Evolutionary conservation across 1,140 invertebrate species (phyloP), one percentile per base, ranked within the genome.

Genomic region (Drosophila jambulina): DNA sequence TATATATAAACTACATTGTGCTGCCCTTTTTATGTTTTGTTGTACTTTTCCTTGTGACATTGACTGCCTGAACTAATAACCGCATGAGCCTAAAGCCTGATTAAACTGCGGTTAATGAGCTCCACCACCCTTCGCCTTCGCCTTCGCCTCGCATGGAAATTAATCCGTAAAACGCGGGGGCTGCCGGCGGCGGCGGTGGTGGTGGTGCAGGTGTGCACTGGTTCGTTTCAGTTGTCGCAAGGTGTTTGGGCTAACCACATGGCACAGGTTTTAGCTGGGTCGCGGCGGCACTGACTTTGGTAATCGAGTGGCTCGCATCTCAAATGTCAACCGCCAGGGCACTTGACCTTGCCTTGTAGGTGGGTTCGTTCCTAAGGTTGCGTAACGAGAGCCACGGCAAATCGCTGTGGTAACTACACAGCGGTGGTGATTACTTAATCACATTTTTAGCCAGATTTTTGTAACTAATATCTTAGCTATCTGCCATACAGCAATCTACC

Each of bases 81-180:
- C 85, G 65, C 85, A 84, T 57, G 76, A 68, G 68, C 69, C 84
- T 79, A 82, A 85, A 82, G 72, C 75, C 71, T 80, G 85, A 90
- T 90, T 90, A 90, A 90, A 54, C 85, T 90, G 85, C 85, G 85
- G 85, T 90, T 90, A 90, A 90, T 90, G 85, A 85, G 85, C 68
- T 75, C 78, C 74, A 43, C 76, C 21, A 7, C 32, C 53, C 53
- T 23, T 23, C 19, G n/a, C 40, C 40, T 19, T 42, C 17, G 38
- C 38, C 19, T 23, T 23, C 21, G 27, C 17, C 49, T 34, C n/a
- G 21, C 46, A 60, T 40, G 60, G 70, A 64, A 75, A 56, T 75
- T 49, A 53, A 75, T 49, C 38, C 72, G 36, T 13, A 25, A 49
- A 23, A 19, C 12, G 36, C 21, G 21, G 65, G 34, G 21, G 19